Evolutionary conservation across 1,140 invertebrate species (phyloP).

Genomic region (Fopius arisanus): DNA sequence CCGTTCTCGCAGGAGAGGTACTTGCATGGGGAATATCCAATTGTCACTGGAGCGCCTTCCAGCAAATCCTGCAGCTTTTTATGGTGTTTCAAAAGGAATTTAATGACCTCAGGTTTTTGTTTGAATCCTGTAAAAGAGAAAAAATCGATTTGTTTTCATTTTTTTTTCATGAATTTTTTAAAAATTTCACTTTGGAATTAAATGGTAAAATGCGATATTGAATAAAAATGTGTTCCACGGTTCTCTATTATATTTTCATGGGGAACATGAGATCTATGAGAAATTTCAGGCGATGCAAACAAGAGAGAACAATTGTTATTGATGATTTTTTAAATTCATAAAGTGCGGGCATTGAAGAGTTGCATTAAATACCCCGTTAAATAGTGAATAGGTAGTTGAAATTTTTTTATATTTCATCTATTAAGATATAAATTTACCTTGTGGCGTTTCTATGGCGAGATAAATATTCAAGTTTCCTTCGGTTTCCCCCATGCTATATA

Average conservation of each 20-base stretch:
- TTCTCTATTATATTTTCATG: no score
- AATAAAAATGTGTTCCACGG: no score
- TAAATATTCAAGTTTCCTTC: conserved; percentile 70
- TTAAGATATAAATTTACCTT: conserved; percentile 42
- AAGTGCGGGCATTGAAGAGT: conserved; percentile 48
- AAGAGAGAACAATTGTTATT: neutral
- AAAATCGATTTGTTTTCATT: no score
- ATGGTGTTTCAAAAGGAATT: conserved; percentile 71
- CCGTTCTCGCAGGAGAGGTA: conserved; percentile 76
- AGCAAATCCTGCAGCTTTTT: conserved; percentile 71
- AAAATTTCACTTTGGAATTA: no score
- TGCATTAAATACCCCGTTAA: neutral
- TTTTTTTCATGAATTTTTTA: no score
- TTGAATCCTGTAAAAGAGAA: conserved; percentile 65
- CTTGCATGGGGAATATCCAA: conserved; percentile 80
- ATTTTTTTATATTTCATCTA: neutral
- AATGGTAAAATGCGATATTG: no score
- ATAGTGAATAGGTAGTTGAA: neutral
- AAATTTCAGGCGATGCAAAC: neutral
- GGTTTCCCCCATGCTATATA: conserved; percentile 79
- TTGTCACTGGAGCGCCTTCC: conserved; percentile 65
- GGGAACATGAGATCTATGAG: no score
- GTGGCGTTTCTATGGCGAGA: conserved; percentile 69
- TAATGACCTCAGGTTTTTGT: conserved; percentile 69
- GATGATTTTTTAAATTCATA: conserved; percentile 39